Conservation (phyloP, 2,797 vertebrate genomes). For the Amniataba percoides region DNA sequence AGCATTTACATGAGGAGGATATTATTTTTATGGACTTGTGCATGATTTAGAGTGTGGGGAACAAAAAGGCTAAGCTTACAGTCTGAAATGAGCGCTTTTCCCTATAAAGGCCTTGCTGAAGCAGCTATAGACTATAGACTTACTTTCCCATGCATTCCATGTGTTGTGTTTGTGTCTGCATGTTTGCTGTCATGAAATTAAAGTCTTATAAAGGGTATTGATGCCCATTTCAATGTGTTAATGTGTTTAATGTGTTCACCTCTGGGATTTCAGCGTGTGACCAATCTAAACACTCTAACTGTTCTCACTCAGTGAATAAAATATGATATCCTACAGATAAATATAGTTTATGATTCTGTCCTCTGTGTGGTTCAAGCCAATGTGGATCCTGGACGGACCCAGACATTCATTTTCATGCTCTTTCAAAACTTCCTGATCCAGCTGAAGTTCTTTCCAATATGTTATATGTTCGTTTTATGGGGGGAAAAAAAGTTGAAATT, state of each 20-base stretch:
- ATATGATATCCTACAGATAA: constrained; percentile 62
- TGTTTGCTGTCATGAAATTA: constrained; percentile 32
- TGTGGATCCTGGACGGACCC: constrained; percentile 60
- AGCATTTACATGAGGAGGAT: constrained; percentile 55
- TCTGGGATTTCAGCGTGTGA: constrained; percentile 34
- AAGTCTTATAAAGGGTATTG: constrained; percentile 30
- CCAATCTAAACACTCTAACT: constrained; percentile 53
- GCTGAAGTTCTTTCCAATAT: constrained; percentile 48
- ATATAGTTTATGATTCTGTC: constrained; percentile 69
- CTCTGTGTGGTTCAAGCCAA: constrained; percentile 48
- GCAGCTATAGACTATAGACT: constrained; percentile 56
- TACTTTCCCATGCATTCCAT: constrained; percentile 75
- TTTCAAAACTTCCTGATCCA: constrained; percentile 48
- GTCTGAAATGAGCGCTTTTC: constrained; percentile 58
- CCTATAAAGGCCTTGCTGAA: constrained; percentile 43
- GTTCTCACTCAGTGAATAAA: constrained; percentile 61
- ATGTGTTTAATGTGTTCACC: constrained; percentile 44
- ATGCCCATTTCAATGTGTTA: constrained; percentile 47
- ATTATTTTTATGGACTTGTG: constrained; percentile 66
- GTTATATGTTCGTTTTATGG: constrained; percentile 51
- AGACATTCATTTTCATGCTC: constrained; percentile 60
- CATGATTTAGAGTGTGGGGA: constrained; percentile 62
- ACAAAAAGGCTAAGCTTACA: constrained; percentile 53
- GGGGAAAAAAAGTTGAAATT: constrained; percentile 47
- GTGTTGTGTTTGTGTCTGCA: constrained; percentile 23